A percentile compares a stretch with the other conserved stretches of the same genome.
phyloP scores from a whole-genome alignment of 2,797 vertebrate genomes.

The Dipus sagitta region DNA sequence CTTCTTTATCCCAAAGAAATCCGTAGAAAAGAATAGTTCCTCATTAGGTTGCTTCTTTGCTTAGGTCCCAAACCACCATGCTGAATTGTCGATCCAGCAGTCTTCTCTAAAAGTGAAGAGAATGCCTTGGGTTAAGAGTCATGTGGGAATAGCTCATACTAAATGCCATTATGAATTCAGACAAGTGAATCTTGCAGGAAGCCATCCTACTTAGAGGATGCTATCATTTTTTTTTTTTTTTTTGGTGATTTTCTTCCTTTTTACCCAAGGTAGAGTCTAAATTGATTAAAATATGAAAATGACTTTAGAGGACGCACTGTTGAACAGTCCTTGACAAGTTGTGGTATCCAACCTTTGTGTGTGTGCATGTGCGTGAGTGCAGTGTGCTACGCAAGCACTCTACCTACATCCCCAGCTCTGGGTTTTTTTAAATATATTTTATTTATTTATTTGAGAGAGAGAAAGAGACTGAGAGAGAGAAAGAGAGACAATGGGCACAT shows the following conservation, averaged over 20 bases:
- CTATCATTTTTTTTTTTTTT: not conserved
- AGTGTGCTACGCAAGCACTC: no score
- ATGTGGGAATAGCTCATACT: slow-evolving; percentile 29
- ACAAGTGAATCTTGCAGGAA: not conserved
- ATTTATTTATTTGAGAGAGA: not conserved
- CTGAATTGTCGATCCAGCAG: not conserved
- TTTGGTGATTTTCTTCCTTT: slow-evolving; percentile 33
- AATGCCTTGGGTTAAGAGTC: slow-evolving; percentile 29
- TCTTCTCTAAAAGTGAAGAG: slow-evolving; percentile 50
- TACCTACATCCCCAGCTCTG: not conserved
- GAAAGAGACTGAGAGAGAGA: no score
- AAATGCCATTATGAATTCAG: slow-evolving; percentile 9
- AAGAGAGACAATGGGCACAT: no score
- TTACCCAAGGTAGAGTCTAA: slow-evolving; percentile 43
- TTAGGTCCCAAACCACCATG: slow-evolving; percentile 17
- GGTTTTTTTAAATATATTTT: not conserved
- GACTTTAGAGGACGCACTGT: not conserved
- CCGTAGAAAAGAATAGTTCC: slow-evolving; percentile 33
- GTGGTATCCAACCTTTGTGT: not conserved
- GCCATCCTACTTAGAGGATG: not conserved
- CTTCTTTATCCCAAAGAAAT: not conserved
- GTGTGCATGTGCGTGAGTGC: not conserved
- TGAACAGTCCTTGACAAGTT: slow-evolving; percentile 18
- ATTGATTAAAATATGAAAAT: slow-evolving; percentile 40
- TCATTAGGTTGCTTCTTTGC: slow-evolving; percentile 16